Evolutionary conservation across 2,797 vertebrate genomes (phyloP).

Genomic region (Loriculus beryllinus): DNA sequence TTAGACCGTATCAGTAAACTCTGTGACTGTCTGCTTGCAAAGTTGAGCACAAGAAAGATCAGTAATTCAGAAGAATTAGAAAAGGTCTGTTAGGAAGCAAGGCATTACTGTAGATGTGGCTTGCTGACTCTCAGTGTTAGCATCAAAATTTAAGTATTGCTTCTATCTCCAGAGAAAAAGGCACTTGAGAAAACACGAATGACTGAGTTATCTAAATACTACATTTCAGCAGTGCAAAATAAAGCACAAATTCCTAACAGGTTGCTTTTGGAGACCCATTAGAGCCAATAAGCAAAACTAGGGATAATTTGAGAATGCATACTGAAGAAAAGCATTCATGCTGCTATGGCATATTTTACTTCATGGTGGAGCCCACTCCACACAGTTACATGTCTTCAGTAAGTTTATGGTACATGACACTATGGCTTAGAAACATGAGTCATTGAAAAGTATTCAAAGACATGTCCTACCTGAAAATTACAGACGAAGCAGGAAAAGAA

Average conservation of each 20-base stretch:
- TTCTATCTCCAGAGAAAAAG: slow-evolving; percentile 33
- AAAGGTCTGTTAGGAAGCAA: slow-evolving; percentile 57
- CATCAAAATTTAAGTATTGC: background rate
- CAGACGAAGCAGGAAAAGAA: slow-evolving; percentile 6
- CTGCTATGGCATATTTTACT: background rate
- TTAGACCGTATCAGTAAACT: slow-evolving; percentile 18
- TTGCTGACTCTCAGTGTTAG: slow-evolving; percentile 11
- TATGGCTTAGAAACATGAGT: background rate
- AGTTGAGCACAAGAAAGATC: slow-evolving; percentile 37
- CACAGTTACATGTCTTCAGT: background rate
- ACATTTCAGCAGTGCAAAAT: background rate
- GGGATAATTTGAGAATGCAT: background rate
- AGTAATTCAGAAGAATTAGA: slow-evolving; percentile 50
- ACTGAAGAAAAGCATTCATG: background rate
- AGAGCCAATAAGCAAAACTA: background rate
- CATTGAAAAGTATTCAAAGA: slow-evolving; percentile 21
- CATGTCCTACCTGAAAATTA: slow-evolving; percentile 34
- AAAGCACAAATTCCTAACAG: background rate
- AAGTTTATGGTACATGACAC: background rate
- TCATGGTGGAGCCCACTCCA: background rate
- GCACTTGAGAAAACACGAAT: slow-evolving; percentile 11
- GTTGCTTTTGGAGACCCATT: background rate
- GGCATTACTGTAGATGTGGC: background rate
- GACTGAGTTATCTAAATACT: background rate
- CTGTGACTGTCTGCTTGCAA: slow-evolving; percentile 34